phyloP scores from a whole-genome alignment of 2,797 vertebrate species.

The Onychomys leucogaster region DNA sequence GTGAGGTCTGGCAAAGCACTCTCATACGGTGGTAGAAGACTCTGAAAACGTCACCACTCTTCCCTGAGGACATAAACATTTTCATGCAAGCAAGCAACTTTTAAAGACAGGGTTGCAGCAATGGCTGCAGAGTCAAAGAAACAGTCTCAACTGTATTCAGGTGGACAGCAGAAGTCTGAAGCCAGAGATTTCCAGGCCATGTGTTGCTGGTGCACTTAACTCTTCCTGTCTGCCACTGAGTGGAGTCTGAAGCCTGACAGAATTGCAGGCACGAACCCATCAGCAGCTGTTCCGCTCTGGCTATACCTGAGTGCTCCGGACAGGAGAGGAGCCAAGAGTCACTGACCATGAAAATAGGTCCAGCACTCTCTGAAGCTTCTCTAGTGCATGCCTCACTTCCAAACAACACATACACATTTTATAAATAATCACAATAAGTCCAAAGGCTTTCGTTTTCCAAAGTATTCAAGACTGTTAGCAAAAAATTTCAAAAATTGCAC shows the following conservation, averaged over 20 bases:
- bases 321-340: not conserved
- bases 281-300: not conserved
- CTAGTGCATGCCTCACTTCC: not conserved
- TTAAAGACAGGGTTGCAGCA: not conserved
- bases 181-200: not conserved
- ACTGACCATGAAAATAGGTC: not conserved
- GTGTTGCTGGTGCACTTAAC: not conserved
- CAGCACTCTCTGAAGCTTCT: not conserved
- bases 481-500: not conserved
- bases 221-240: not conserved
- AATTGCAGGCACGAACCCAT: not conserved
- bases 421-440: not conserved
- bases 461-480: not conserved
- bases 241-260: not conserved
- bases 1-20: not conserved
- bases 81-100: not conserved
- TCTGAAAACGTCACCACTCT: not conserved
- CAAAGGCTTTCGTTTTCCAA: slow-evolving; percentile 30
- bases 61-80: not conserved
- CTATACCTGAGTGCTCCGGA: not conserved
- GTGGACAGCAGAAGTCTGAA: not conserved
- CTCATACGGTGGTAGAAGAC: not conserved
- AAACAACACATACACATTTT: slow-evolving; percentile 22
- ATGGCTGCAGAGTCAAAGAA: not conserved
- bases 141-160: not conserved